A percentile compares a stretch with the other conserved stretches of the same genome.
Evolutionary conservation across 2,113 vertebrate species (phyloP).

Genomic region (Prochilodus magdalenae): DNA sequence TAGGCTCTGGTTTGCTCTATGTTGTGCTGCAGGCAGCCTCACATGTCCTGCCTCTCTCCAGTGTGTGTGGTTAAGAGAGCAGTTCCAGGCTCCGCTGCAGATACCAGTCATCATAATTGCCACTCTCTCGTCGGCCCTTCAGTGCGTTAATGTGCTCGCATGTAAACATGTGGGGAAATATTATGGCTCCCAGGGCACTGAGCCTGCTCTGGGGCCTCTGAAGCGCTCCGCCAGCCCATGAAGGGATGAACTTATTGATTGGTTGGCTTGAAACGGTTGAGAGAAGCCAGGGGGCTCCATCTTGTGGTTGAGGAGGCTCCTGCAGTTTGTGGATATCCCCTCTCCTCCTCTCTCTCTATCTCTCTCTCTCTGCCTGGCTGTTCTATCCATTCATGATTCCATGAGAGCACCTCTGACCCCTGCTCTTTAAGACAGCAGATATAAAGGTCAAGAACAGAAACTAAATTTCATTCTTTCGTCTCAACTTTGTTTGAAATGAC

Average conservation of each 20-base stretch:
- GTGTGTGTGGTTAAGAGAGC: conserved; percentile 29
- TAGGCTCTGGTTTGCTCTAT: neutral
- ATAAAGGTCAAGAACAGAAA: neutral
- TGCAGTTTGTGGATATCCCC: conserved; percentile 41
- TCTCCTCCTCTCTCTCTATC: conserved; percentile 44
- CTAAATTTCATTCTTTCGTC: neutral
- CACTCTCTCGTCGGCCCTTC: neutral
- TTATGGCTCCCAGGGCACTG: conserved; percentile 35
- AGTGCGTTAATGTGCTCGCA: conserved; percentile 48
- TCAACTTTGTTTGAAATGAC: conserved; percentile 7
- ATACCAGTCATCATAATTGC: conserved; percentile 30
- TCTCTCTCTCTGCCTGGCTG: neutral
- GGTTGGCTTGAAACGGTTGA: conserved; percentile 38
- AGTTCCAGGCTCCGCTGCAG: conserved; percentile 4
- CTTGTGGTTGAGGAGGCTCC: conserved; percentile 58
- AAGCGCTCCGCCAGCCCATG: conserved; percentile 20
- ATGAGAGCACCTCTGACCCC: neutral
- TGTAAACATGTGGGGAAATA: conserved; percentile 49
- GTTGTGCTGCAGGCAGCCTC: neutral
- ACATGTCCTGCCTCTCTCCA: conserved; percentile 21
- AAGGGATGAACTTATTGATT: conserved; percentile 57
- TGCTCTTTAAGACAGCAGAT: neutral
- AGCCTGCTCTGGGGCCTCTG: conserved; percentile 11
- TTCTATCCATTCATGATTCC: neutral
- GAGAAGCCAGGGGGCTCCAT: conserved; percentile 65